A percentile compares a stretch with the other conserved stretches of the same genome.
Conservation (phyloP, 1,140 invertebrate genomes). For the Bombus vancouverensis region DNA sequence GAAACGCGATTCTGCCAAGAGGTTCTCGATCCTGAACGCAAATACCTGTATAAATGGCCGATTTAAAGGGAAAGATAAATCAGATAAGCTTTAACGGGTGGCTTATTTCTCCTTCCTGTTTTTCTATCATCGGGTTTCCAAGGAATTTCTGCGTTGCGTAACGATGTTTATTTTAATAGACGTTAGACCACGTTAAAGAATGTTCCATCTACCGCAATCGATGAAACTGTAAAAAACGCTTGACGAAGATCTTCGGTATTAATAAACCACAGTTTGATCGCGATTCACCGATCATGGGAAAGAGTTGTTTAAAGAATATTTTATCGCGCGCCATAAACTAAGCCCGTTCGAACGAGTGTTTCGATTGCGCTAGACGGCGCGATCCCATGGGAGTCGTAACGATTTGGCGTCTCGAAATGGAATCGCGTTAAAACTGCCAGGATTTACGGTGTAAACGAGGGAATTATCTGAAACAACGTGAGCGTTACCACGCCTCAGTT, state of each 20-base stretch:
- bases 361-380: not conserved
- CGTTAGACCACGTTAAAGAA: not conserved
- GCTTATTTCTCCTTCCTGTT: no score
- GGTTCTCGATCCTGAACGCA: no score
- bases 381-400: slow-evolving; percentile 18
- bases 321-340: slow-evolving; percentile 14
- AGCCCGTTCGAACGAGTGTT: not conserved
- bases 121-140: no score
- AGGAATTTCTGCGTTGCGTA: no score
- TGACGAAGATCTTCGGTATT: not conserved
- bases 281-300: not conserved
- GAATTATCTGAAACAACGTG: slow-evolving; percentile 20
- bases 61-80: no score
- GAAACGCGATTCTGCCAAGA: slow-evolving; percentile 23
- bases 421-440: slow-evolving; percentile 29
- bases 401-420: not conserved
- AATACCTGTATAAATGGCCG: not conserved
- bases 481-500: not conserved
- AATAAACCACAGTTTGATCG: not conserved
- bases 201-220: not conserved
- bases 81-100: no score
- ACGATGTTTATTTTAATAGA: no score
- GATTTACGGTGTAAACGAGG: slow-evolving; percentile 37
- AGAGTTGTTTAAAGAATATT: slow-evolving; percentile 13
- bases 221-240: not conserved